Conservation (phyloP, 2,113 vertebrate species). For the Sebastes schlegelii region DNA sequence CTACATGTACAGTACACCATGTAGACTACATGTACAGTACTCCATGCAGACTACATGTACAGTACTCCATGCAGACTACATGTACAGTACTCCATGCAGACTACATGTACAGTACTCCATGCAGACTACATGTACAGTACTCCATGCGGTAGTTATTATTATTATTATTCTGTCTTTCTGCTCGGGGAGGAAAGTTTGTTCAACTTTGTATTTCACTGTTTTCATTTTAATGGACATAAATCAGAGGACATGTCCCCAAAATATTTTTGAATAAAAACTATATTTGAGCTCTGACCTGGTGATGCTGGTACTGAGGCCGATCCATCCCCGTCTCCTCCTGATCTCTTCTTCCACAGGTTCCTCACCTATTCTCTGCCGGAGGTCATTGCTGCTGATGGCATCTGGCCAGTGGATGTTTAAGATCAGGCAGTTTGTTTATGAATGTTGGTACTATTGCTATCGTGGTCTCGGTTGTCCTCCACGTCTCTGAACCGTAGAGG, state of each 20-base stretch:
- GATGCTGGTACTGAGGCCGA: no score
- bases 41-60: not conserved
- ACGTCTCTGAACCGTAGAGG: no score
- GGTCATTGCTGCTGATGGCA: no score
- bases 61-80: not conserved
- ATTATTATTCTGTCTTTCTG: not conserved
- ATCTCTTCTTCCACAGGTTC: no score
- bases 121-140: not conserved
- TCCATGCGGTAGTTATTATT: not conserved
- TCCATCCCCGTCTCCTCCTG: no score
- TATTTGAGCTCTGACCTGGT: not conserved
- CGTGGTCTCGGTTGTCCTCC: no score
- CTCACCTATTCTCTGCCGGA: no score
- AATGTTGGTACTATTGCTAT: no score
- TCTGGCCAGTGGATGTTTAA: no score
- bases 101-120: not conserved
- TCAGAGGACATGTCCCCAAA: not conserved
- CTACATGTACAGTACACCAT: not conserved
- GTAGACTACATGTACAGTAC: not conserved
- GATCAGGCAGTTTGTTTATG: no score
- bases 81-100: not conserved
- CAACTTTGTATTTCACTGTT: constrained; percentile 5
- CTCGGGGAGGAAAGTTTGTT: not conserved
- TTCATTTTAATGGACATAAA: constrained; percentile 25
- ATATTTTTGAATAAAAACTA: constrained; percentile 61